Conservation (phyloP, 2,888 invertebrate species). For the Trissolcus japonicus region DNA sequence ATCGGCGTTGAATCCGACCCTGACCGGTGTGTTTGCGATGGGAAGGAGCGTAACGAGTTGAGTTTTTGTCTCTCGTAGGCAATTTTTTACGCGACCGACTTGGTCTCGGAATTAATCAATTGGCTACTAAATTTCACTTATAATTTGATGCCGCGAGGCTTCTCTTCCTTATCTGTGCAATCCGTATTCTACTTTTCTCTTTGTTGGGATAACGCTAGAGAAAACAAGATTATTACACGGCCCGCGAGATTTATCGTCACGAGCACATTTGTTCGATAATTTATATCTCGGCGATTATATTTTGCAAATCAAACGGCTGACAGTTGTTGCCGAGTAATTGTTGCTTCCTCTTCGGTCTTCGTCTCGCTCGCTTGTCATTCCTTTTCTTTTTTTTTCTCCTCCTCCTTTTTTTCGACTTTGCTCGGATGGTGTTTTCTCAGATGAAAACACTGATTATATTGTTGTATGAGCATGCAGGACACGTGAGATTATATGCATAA, state of each 20-base stretch:
- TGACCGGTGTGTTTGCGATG: conserved; percentile 12
- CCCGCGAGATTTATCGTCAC: not conserved
- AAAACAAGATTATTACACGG: conserved; percentile 24
- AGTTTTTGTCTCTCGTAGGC: conserved; percentile 21
- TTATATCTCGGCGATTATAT: conserved; percentile 7
- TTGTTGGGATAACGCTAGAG: conserved; percentile 18
- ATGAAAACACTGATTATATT: conserved; percentile 44
- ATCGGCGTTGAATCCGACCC: conserved; percentile 24
- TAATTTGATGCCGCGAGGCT: conserved; percentile 6
- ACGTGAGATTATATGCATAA: conserved; percentile 29
- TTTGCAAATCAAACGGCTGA: conserved; percentile 17
- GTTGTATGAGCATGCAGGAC: conserved; percentile 24
- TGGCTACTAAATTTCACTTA: conserved; percentile 20
- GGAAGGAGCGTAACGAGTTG: conserved; percentile 30
- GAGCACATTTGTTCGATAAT: conserved; percentile 11
- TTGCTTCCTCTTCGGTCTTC: not conserved
- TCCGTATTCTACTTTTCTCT: conserved; percentile 22
- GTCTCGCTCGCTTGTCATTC: conserved; percentile 3
- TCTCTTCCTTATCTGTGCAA: conserved; percentile 21
- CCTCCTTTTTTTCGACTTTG: not conserved
- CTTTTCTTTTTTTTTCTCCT: not conserved
- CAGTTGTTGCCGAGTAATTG: conserved; percentile 16
- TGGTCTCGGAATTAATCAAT: not conserved
- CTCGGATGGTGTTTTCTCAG: conserved; percentile 19
- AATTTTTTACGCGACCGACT: conserved; percentile 15